phyloP scores from a whole-genome alignment of 2,888 invertebrate genomes.

The Chouioia cunea region DNA sequence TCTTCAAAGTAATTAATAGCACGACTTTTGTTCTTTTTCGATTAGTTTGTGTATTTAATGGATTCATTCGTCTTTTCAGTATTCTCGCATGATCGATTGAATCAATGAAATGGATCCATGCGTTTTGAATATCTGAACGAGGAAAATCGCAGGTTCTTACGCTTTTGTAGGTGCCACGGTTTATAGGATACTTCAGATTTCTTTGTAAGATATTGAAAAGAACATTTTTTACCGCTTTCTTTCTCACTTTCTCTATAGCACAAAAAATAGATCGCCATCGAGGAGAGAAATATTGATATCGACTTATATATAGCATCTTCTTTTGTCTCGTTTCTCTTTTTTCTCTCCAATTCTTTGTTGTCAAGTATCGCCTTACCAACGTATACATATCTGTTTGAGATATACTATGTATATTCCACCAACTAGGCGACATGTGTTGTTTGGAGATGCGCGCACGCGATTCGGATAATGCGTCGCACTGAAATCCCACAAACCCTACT shows the following conservation, averaged over 20 bases:
- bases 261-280: not conserved
- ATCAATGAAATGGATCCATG: not conserved
- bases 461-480: not conserved
- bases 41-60: too few relatives aligned
- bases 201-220: not conserved
- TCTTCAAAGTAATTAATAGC: conserved; percentile 55
- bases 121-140: not conserved
- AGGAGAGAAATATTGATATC: too few relatives aligned
- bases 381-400: conserved; percentile 16
- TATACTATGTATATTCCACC: conserved; percentile 7
- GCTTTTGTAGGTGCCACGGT: too few relatives aligned
- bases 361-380: conserved; percentile 35
- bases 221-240: not conserved
- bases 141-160: too few relatives aligned
- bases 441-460: not conserved
- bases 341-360: conserved; percentile 12
- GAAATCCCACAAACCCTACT: too few relatives aligned
- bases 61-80: not conserved
- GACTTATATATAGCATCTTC: too few relatives aligned
- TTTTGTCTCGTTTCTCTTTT: too few relatives aligned
- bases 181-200: too few relatives aligned
- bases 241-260: not conserved
- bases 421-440: conserved; percentile 3
- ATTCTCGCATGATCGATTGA: conserved; percentile 53
- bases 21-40: conserved; percentile 42